Percentiles rank a stretch among this genome's conserved stretches.
Conservation (phyloP, 1,140 invertebrate species). For the Oppia nitens region DNA sequence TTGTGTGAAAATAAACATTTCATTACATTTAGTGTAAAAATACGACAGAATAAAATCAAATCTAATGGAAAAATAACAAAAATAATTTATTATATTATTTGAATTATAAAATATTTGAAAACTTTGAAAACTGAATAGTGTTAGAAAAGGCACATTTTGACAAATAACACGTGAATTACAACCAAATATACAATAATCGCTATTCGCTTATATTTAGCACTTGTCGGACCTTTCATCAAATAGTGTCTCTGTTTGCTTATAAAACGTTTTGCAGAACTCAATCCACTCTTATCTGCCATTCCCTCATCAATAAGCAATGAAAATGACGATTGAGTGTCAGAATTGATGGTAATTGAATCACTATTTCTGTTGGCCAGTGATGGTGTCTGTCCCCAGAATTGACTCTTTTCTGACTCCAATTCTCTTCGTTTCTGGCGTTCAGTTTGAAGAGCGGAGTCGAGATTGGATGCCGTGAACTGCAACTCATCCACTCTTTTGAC, state of each 20-base stretch:
- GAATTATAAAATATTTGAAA: too few species aligned
- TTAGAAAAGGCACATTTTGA: background rate
- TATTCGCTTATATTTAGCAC: background rate
- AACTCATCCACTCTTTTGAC: background rate
- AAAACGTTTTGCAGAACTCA: background rate
- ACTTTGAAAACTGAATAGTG: too few species aligned
- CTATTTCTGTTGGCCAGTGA: background rate
- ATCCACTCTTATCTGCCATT: background rate
- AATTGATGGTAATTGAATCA: background rate
- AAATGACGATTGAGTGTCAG: background rate
- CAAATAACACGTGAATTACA: background rate
- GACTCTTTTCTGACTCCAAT: background rate
- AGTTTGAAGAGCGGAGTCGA: background rate
- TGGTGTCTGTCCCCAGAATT: background rate
- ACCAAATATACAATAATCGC: background rate
- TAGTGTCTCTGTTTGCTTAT: background rate
- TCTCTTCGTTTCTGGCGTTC: background rate
- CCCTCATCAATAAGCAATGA: background rate
- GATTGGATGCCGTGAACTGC: background rate
- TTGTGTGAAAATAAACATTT: too few species aligned
- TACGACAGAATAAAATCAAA: too few species aligned
- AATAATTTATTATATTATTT: too few species aligned
- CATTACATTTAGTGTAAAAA: too few species aligned
- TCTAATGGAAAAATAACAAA: too few species aligned
- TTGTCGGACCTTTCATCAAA: background rate